Percentiles rank a stretch among this genome's conserved stretches.
Evolutionary conservation across 1,140 invertebrate genomes (phyloP).

Genomic region (Coboldia fuscipes): DNA sequence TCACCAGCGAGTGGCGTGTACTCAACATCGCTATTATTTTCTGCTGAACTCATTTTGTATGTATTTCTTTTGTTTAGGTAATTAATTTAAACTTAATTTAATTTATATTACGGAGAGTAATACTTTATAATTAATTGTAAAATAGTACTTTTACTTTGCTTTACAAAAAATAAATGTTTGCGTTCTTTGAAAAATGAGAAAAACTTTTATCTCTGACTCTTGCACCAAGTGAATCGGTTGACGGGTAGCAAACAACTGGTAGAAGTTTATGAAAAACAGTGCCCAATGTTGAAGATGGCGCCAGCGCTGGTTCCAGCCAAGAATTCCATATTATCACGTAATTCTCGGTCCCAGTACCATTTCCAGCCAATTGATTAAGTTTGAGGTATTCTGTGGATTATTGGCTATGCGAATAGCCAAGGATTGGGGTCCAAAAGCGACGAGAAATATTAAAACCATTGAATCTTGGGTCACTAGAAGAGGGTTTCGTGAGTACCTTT

Average conservation of each 20-base stretch:
- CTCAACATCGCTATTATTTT: constrained; percentile 1
- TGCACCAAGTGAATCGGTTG: background rate
- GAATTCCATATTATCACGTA: no score
- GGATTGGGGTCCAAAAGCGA: no score
- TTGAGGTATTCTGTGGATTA: no score
- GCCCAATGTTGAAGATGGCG: background rate
- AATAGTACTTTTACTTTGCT: background rate
- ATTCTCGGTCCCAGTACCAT: no score
- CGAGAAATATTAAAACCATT: no score
- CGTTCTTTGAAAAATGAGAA: background rate
- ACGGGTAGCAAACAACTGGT: background rate
- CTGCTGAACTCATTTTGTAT: constrained; percentile 2
- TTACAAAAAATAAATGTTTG: background rate
- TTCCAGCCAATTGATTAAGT: no score
- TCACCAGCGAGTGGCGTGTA: background rate
- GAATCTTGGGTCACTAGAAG: background rate
- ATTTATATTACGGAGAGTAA: background rate
- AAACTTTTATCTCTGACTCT: no score
- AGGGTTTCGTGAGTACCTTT: constrained; percentile 3
- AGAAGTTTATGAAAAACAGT: background rate
- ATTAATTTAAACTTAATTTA: background rate
- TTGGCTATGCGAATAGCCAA: no score
- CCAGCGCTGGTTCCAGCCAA: no score
- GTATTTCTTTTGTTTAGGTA: background rate
- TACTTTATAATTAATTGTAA: background rate